Base-by-base conservation (phyloP, 2,888 invertebrate genomes). In the Harpalus rufipes region DNA sequence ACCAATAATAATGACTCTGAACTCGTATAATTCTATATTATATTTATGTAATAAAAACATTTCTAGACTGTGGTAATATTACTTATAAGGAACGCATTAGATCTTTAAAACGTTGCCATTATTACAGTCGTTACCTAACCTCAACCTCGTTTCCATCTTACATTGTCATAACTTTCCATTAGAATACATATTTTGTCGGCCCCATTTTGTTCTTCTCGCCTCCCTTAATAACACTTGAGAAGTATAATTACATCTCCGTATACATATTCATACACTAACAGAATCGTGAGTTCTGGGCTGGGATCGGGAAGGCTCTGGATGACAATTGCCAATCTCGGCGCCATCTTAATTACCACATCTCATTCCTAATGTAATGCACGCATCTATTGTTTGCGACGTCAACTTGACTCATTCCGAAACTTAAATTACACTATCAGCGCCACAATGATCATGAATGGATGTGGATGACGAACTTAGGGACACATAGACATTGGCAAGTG, bases 291-390 rank as follows among this genome's bases (percentile, higher is more conserved):
- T 51, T 12, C 44, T 8, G 12, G 12, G 41, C 72, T 44, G 72
- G 14, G 72, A 74, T 74, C 72, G 5, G 41, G 16, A 74, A 74
- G 16, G 16, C 72, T 74, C 72, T 74, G 72, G 72, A 74, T 74
- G 72, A 74, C 72, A 74, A 80, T 80, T 80, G 80, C 63, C 80
- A 80, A 63, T 80, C 63, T 80, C 63, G 61, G 61, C 80, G 63
- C 63, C 80, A 80, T 80, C 80, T 80, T 80, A 80, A 80, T 80
- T 80, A 80, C 63, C 80, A 61, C 80, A 80, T 80, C 63, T 44
- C 63, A 63, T 58, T 61, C 44, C 81, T 81, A 81, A 81, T 81
- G 68, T 81, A 81, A 68, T 68, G 68, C 65, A 81, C 81, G 56
- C 81, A 81, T 68, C 65, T 41, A 81, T 81, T 81, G 81, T 81